Percentiles rank a stretch among this genome's conserved stretches.
phyloP scores from a whole-genome alignment of 2,113 vertebrate genomes.

The Ochotona curzoniae region DNA sequence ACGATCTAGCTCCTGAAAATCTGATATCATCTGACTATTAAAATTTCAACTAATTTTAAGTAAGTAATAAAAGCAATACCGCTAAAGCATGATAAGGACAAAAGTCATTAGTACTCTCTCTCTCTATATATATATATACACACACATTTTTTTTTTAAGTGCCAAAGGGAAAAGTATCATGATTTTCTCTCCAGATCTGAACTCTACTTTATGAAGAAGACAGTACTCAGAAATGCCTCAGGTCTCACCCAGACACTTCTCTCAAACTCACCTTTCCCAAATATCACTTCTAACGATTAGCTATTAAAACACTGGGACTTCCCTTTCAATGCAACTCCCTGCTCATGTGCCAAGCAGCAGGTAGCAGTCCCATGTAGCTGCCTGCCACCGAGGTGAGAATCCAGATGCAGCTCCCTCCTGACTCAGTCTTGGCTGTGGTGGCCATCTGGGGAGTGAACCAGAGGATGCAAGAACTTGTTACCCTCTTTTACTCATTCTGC shows the following conservation, averaged over 20 bases:
- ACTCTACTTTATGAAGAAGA: not conserved
- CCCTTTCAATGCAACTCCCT: too few relatives aligned
- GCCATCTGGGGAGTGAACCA: too few relatives aligned
- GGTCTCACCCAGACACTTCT: not conserved
- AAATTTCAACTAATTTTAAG: not conserved
- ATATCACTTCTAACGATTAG: constrained; percentile 7
- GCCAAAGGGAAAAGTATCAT: not conserved
- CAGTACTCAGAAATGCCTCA: not conserved
- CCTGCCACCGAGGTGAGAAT: too few relatives aligned
- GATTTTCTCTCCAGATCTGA: not conserved
- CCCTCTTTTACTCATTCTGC: too few relatives aligned
- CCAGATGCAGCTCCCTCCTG: too few relatives aligned
- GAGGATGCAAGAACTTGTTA: too few relatives aligned
- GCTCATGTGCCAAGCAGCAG: too few relatives aligned
- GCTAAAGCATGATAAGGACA: not conserved
- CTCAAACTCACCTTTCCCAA: not conserved
- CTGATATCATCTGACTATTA: not conserved
- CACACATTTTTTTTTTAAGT: too few relatives aligned
- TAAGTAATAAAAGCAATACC: not conserved
- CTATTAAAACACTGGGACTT: not conserved
- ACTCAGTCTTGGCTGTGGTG: too few relatives aligned
- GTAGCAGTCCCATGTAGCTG: too few relatives aligned
- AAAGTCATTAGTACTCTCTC: not conserved
- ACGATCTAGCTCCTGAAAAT: not conserved
- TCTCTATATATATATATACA: too few relatives aligned